Conservation (phyloP, 2,888 invertebrate genomes). For the Cryptocephalus moraei region DNA sequence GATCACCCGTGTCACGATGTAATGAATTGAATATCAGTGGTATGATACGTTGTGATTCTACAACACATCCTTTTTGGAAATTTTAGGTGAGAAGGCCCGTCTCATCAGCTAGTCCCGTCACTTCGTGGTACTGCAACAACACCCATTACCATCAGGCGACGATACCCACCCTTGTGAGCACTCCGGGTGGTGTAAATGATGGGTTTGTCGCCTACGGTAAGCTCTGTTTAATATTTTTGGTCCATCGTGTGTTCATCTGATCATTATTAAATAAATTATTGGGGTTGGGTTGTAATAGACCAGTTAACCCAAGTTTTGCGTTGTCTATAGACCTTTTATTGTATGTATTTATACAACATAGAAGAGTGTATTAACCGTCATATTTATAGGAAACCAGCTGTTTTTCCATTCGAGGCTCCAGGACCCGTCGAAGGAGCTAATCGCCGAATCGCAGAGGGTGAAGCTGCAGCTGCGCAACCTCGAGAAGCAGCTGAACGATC, state of each 20-base stretch:
- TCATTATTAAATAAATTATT: no score
- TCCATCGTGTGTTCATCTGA: no score
- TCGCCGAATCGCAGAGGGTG: constrained; percentile 48
- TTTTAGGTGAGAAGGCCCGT: constrained; percentile 38
- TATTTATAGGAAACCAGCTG: constrained; percentile 14
- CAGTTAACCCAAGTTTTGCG: no score
- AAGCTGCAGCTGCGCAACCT: constrained; percentile 49
- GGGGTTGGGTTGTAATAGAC: no score
- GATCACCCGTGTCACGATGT: no score
- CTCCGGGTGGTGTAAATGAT: constrained; percentile 33
- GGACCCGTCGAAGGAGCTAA: constrained; percentile 36
- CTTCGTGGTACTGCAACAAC: constrained; percentile 39
- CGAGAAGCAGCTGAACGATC: constrained; percentile 51
- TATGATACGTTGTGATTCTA: neutral
- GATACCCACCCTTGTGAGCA: constrained; percentile 17
- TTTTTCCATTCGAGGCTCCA: constrained; percentile 32
- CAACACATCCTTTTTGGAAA: neutral
- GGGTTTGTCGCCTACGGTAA: constrained; percentile 40
- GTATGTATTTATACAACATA: no score
- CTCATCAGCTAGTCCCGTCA: constrained; percentile 35
- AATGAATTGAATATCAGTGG: neutral
- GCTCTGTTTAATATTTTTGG: neutral
- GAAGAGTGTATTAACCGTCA: no score
- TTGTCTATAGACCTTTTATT: no score
- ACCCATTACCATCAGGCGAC: constrained; percentile 28